Base-by-base conservation (phyloP, 2,888 invertebrate species). In the Rhingia rostrata region DNA sequence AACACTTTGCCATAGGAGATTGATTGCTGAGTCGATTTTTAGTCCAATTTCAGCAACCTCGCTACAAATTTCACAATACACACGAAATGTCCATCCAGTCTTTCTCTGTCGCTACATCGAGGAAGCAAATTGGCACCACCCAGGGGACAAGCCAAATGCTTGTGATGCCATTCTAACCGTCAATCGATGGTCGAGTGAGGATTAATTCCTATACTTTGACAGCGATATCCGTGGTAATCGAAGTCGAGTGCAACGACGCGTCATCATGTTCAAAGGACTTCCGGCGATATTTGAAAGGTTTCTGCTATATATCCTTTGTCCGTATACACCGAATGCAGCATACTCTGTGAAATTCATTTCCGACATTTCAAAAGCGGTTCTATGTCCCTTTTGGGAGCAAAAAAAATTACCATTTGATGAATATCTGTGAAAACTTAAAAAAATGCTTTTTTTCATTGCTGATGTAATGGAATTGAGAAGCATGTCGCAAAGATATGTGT, bases 71-170 rank as follows among this genome's bases (percentile, higher is more conserved):
- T 10, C 33, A 53, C 53, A 39, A 43, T 6, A 14, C 54, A 30
- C 10, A 30, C 10, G 22, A 49, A 49, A 30, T 30, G 7, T 30
- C 30, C 30, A 35, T 9, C 30, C 30, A 41, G 6, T 49, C 5
- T 30, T 0, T 10, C 10, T 6, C 41, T 41, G 10, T 41, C 12
- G 33, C 53, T 33, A 33, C 51, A 51, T 54, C 9, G 9, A 33
- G 56, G 30, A 49, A 51, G 63, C 51, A 49, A 49, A 49, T 7
- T 45, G n/a, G 10, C 58, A 51, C 22, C 41, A 12, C 61, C 33
- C 37, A 41, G 22, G 54, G 73, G 74, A 74, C 56, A 80, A 63
- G 61, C 60, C 73, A 79, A 73, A 53, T 54, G 73, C 56, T 80
- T 54, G 60, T 53, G 37, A 47, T 39, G 60, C 73, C 73, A 61